Evolutionary conservation across 2,888 invertebrate species (phyloP).

Genomic region (Stramonita haemastoma): DNA sequence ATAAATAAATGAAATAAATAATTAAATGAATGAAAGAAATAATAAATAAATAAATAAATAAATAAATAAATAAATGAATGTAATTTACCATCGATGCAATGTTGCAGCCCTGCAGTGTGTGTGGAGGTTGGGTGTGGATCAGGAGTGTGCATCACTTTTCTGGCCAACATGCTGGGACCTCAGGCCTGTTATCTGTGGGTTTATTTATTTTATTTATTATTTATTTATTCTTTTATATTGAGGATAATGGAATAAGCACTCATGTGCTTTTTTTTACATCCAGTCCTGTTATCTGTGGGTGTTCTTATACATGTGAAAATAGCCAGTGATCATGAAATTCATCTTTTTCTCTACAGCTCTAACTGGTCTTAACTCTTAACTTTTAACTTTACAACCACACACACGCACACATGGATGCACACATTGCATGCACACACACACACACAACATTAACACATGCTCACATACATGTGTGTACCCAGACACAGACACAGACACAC

Average conservation of each 20-base stretch:
- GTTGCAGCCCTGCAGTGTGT: conserved; percentile 77
- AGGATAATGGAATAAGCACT: too few relatives aligned
- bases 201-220: not conserved
- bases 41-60: not conserved
- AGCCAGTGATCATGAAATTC: not conserved
- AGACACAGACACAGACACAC: conserved; percentile 19
- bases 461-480: conserved; percentile 14
- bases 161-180: conserved; percentile 82
- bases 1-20: too few relatives aligned
- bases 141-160: conserved; percentile 92
- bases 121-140: conserved; percentile 95
- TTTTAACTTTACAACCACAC: conserved; percentile 3
- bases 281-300: not conserved
- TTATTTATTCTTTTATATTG: not conserved
- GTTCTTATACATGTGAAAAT: not conserved
- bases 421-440: conserved; percentile 14
- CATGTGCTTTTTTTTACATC: too few relatives aligned
- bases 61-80: not conserved
- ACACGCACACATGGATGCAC: conserved; percentile 32
- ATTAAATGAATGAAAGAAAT: not conserved
- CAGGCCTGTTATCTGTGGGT: conserved; percentile 80
- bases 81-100: not conserved
- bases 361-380: not conserved
- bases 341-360: not conserved
- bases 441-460: conserved; percentile 20